phyloP scores from a whole-genome alignment of 2,113 vertebrate genomes.

The Anhinga anhinga region DNA sequence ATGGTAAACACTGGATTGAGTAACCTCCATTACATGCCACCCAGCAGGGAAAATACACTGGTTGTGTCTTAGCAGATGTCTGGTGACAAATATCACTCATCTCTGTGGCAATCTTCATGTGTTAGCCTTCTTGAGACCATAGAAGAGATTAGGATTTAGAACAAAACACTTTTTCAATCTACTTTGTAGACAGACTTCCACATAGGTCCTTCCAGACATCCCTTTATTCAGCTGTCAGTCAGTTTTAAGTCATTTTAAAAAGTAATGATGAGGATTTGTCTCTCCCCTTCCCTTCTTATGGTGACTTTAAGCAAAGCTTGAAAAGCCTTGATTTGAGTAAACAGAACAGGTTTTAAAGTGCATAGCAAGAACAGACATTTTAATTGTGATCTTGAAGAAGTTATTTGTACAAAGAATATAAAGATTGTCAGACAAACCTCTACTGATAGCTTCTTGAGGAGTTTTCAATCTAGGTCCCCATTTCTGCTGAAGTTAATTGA shows the following conservation, averaged over 20 bases:
- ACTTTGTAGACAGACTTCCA: constrained; percentile 23
- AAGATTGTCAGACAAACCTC: background rate
- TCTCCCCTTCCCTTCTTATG: background rate
- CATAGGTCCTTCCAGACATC: constrained; percentile 3
- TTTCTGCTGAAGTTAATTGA: constrained; percentile 53
- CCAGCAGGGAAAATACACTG: background rate
- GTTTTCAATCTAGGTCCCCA: constrained; percentile 2
- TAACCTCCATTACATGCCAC: background rate
- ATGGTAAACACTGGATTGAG: background rate
- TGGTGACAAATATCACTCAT: constrained; percentile 50
- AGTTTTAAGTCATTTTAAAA: constrained; percentile 28
- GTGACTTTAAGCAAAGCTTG: constrained; percentile 30
- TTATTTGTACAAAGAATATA: background rate
- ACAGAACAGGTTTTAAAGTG: constrained; percentile 17
- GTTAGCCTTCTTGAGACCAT: constrained; percentile 54
- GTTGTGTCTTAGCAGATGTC: constrained; percentile 56
- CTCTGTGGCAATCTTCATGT: constrained; percentile 45
- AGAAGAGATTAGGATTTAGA: constrained; percentile 67
- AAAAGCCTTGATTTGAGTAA: constrained; percentile 26
- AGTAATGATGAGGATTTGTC: constrained; percentile 42
- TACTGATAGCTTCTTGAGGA: background rate
- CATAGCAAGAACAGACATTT: background rate
- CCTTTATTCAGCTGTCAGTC: background rate
- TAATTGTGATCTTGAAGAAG: background rate
- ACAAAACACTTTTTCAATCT: constrained; percentile 64